A percentile compares a stretch with the other conserved stretches of the same genome.
Evolutionary conservation across 2,888 invertebrate species (phyloP).

Genomic region (Bedellia somnulentella): DNA sequence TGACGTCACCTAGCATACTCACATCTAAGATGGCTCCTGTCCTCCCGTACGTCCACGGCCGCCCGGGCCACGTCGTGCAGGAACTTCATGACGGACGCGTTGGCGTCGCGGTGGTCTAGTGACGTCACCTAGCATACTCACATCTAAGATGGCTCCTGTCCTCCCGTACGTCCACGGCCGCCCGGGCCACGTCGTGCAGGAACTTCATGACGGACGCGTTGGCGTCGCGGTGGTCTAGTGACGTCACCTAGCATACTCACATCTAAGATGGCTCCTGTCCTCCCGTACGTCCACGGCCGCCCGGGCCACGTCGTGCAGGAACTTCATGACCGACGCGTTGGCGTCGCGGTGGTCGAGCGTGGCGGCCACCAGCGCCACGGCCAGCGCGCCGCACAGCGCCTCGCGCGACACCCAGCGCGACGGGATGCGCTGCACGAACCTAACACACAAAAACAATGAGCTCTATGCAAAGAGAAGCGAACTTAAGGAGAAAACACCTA

Average conservation of each 20-base stretch:
- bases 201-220: slow-evolving; percentile 97
- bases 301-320: slow-evolving; percentile 81
- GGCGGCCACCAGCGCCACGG: slow-evolving; percentile 81
- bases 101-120: slow-evolving; percentile 95
- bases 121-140: too few species aligned
- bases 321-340: slow-evolving; percentile 95
- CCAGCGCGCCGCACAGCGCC: slow-evolving; percentile 73
- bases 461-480: too few species aligned
- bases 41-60: too few species aligned
- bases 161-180: too few species aligned
- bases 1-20: too few species aligned
- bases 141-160: too few species aligned
- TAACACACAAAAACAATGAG: too few species aligned
- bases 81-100: slow-evolving; percentile 95
- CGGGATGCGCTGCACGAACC: slow-evolving; percentile 87
- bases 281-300: too few species aligned
- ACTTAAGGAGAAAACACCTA: too few species aligned
- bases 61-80: slow-evolving; percentile 79
- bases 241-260: too few species aligned
- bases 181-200: slow-evolving; percentile 78
- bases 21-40: too few species aligned
- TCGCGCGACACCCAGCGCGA: slow-evolving; percentile 78
- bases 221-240: slow-evolving; percentile 92
- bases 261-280: too few species aligned
- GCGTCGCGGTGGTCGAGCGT: slow-evolving; percentile 93